Conservation (phyloP, 2,113 vertebrate genomes). For the Sinocyclocheilus anshuiensis region DNA sequence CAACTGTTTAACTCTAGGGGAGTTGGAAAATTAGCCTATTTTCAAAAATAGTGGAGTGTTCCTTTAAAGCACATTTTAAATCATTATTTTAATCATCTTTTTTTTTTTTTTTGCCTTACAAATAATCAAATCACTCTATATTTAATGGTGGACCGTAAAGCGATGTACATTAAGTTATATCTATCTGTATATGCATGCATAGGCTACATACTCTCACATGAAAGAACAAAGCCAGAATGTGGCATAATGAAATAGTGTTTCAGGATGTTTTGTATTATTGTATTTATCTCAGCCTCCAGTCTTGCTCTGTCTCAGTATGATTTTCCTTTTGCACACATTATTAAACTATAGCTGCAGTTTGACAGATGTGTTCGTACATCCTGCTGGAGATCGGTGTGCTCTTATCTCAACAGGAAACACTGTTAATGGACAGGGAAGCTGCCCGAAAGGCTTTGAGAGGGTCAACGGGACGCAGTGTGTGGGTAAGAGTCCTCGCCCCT, state of each 20-base stretch:
- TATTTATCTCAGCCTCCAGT: neutral
- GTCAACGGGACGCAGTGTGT: slow-evolving; percentile 80
- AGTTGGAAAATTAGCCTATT: too few relatives aligned
- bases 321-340: neutral
- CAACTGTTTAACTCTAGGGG: too few relatives aligned
- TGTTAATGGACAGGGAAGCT: slow-evolving; percentile 63
- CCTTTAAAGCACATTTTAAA: too few relatives aligned
- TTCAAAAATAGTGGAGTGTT: too few relatives aligned
- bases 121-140: too few relatives aligned
- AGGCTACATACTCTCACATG: neutral
- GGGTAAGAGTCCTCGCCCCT: slow-evolving; percentile 72
- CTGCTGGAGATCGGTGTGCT: neutral
- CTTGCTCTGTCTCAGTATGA: neutral
- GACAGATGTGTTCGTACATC: neutral
- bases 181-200: neutral
- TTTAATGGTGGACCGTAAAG: too few relatives aligned
- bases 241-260: neutral
- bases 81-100: too few relatives aligned
- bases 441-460: slow-evolving; percentile 79
- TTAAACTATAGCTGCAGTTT: neutral
- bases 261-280: neutral
- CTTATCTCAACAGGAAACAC: slow-evolving; percentile 58
- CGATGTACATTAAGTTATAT: too few relatives aligned
- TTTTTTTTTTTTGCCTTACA: too few relatives aligned
- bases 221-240: neutral